Evolutionary conservation across 1,140 invertebrate species (phyloP).

Genomic region (Panulirus ornatus): DNA sequence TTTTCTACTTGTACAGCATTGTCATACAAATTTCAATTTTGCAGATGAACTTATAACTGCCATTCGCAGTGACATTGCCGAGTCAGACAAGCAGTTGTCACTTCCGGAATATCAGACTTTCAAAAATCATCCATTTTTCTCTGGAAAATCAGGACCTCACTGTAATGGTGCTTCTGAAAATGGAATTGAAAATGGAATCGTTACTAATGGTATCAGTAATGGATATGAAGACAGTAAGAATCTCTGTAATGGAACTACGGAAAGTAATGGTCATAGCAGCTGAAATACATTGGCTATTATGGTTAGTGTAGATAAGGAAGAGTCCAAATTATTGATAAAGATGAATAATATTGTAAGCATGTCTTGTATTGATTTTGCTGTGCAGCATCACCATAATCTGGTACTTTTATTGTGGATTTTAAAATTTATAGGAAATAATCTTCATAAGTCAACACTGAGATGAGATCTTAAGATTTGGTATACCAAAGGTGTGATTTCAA

Average conservation of each 20-base stretch:
- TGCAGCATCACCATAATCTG: too few species aligned
- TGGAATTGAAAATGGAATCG: conserved; percentile 26
- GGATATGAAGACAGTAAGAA: background rate
- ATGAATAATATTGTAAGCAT: too few species aligned
- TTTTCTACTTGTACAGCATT: background rate
- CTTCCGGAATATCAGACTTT: conserved; percentile 15
- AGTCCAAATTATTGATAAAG: too few species aligned
- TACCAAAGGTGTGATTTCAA: too few species aligned
- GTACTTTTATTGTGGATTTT: too few species aligned
- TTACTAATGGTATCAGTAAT: conserved; percentile 27
- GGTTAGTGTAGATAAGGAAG: too few species aligned
- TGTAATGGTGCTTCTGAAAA: conserved; percentile 27
- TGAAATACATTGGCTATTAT: too few species aligned
- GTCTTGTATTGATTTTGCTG: too few species aligned
- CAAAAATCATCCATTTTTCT: conserved; percentile 47
- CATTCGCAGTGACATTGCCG: conserved; percentile 50
- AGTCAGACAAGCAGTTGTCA: conserved; percentile 22
- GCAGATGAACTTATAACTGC: conserved; percentile 56
- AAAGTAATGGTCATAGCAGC: background rate
- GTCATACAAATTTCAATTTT: background rate
- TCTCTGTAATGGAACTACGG: conserved; percentile 2
- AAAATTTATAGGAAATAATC: too few species aligned
- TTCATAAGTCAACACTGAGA: too few species aligned
- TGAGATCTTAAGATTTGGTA: too few species aligned
- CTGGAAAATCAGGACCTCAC: conserved; percentile 18